Conservation (phyloP, 2,888 invertebrate genomes). For the Amphipoea lucens region DNA sequence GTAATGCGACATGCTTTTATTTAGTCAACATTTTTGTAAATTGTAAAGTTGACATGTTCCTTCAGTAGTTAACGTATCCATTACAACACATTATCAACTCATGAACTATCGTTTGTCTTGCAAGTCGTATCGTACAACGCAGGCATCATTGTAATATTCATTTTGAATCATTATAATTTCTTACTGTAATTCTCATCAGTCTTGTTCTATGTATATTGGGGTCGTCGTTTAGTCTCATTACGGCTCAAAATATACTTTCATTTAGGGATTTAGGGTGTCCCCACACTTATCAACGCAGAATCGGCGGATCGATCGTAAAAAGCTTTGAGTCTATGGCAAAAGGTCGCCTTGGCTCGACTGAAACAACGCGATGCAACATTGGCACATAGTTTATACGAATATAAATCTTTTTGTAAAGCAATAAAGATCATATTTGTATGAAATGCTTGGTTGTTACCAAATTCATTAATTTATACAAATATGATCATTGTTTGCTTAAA, state of each 20-base stretch:
- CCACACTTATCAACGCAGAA: constrained; percentile 13
- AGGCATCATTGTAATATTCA: constrained; percentile 26
- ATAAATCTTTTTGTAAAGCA: background rate
- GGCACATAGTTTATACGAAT: background rate
- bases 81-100: constrained; percentile 50
- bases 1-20: constrained; percentile 21
- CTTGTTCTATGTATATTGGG: constrained; percentile 12
- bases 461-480: background rate
- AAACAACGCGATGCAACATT: too few species aligned
- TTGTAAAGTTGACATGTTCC: constrained; percentile 17
- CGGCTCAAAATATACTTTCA: constrained; percentile 2
- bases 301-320: background rate
- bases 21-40: background rate
- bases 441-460: background rate
- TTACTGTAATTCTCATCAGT: constrained; percentile 24
- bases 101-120: constrained; percentile 10
- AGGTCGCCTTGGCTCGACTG: background rate
- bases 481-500: background rate
- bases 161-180: constrained; percentile 33
- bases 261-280: background rate
- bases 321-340: background rate
- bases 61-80: constrained; percentile 50
- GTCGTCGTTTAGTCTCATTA: constrained; percentile 31
- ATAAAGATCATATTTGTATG: background rate
- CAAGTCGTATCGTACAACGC: constrained; percentile 11